Conservation (phyloP, 2,888 invertebrate species). For the Bombylius discolor region DNA sequence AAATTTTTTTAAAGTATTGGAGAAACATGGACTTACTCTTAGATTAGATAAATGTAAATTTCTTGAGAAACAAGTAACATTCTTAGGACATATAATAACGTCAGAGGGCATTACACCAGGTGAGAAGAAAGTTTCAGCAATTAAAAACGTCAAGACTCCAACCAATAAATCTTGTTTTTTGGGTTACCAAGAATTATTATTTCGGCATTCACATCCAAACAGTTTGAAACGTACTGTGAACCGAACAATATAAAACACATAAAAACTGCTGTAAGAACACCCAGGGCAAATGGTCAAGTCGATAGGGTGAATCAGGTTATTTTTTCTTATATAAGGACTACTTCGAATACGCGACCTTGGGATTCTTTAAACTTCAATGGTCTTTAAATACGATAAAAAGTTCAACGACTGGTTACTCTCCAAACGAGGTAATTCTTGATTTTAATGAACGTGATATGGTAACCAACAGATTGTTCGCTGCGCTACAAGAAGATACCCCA, state of each 20-base stretch:
- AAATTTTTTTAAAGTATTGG: too few species aligned
- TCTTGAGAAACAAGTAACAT: too few species aligned
- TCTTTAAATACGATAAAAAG: constrained; percentile 11
- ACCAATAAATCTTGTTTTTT: too few species aligned
- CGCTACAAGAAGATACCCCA: too few species aligned
- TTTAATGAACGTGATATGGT: constrained; percentile 9
- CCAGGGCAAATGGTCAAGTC: constrained; percentile 15
- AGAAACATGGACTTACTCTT: too few species aligned
- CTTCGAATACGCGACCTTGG: constrained; percentile 11
- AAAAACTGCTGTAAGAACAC: constrained; percentile 17
- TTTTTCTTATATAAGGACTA: constrained; percentile 15
- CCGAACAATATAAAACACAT: constrained; percentile 16
- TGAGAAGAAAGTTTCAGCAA: too few species aligned
- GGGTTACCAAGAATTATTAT: constrained; percentile 16
- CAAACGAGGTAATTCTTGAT: constrained; percentile 15
- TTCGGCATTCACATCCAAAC: constrained; percentile 18
- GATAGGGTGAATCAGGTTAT: constrained; percentile 14
- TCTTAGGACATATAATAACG: too few species aligned
- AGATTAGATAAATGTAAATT: too few species aligned
- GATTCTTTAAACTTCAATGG: constrained; percentile 15
- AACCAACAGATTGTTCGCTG: constrained; percentile 4
- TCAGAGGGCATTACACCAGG: too few species aligned
- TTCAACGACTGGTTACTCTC: constrained; percentile 9
- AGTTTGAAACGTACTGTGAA: constrained; percentile 16
- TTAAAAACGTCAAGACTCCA: too few species aligned